Evolutionary conservation across 2,797 vertebrate genomes (phyloP).

Genomic region (Rhinichthys osculus): DNA sequence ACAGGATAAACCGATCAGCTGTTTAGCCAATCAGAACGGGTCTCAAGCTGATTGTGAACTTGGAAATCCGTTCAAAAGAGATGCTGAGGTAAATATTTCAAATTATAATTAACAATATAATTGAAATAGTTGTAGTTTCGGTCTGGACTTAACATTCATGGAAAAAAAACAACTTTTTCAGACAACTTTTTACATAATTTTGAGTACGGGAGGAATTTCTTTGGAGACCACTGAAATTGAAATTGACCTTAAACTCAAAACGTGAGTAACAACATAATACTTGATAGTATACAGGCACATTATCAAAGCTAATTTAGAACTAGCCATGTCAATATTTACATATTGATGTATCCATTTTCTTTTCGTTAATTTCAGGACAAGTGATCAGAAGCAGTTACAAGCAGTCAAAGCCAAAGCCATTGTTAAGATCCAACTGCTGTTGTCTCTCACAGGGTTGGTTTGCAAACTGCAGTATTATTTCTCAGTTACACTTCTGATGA

Average conservation of each 20-base stretch:
- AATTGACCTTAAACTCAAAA: conserved; percentile 84
- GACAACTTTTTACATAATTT: conserved; percentile 89
- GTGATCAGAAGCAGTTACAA: conserved; percentile 79
- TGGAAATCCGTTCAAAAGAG: conserved; percentile 91
- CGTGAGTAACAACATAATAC: conserved; percentile 79
- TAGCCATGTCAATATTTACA: neutral
- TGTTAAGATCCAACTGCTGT: conserved; percentile 87
- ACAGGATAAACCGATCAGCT: conserved; percentile 79
- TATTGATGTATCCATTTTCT: neutral
- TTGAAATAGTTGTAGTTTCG: neutral
- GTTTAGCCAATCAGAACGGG: conserved; percentile 87
- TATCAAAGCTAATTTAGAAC: neutral
- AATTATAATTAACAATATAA: neutral
- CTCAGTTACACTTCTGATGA: neutral
- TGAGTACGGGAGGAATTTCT: conserved; percentile 87
- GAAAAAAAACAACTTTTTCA: conserved; percentile 58
- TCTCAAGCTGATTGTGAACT: conserved; percentile 88
- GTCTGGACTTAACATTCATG: neutral
- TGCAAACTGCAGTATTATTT: neutral
- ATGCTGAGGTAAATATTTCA: conserved; percentile 80
- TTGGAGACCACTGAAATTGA: conserved; percentile 85
- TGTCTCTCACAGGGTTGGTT: conserved; percentile 91
- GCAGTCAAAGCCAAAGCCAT: conserved; percentile 85
- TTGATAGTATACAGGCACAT: neutral
- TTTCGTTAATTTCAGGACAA: conserved; percentile 82